Evolutionary conservation across 2,113 vertebrate species (phyloP), one percentile per base, ranked within the genome.

Genomic region (Crotalus horridus): DNA sequence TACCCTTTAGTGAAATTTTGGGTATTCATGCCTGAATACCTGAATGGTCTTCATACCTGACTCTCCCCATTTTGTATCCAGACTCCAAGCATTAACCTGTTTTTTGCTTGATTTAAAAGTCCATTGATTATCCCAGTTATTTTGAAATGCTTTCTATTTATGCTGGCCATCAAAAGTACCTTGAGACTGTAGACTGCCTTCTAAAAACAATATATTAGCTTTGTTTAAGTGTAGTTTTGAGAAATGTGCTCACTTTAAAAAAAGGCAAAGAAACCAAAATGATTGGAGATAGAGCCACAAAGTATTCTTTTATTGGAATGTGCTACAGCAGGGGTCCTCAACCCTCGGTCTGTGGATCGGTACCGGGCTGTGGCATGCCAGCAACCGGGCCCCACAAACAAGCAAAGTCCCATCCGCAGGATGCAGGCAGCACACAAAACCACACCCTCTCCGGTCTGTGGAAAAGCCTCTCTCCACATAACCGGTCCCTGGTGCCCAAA

Each of bases 361-460:
- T 4, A 69, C 29, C 0, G 0, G 29, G 2, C 64, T 2, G 0
- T 29, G n/a, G 64, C 64, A 15, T 69, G 64, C 29, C 64, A 69
- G 13, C n/a, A 33, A 69, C 12, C n/a, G 12, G 64, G n/a, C 64
- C 5, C 0, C 13, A 6, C 12, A 69, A 69, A 69, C 64, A 33
- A 69, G 64, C 15, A n/a, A 33, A 69, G 29, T 0, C 64, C 64
- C 12, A 69, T 69, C 12, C 12, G 29, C 15, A 5, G 13, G 64
- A 33, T 69, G 29, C 64, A 69, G 29, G 29, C 64, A 69, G 4
- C 5, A 69, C 64, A 69, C 4, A 0, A 69, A 33, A 69, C 13
- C 29, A 33, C 0, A 0, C 29, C 4, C 12, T 5, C 29, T 33
- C 13, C 5, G 10, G 2, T 69, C 29, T 15, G 1, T 1, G 5